Evolutionary conservation across 2,888 invertebrate genomes (phyloP).

Genomic region (Nemotelus pantherinus): DNA sequence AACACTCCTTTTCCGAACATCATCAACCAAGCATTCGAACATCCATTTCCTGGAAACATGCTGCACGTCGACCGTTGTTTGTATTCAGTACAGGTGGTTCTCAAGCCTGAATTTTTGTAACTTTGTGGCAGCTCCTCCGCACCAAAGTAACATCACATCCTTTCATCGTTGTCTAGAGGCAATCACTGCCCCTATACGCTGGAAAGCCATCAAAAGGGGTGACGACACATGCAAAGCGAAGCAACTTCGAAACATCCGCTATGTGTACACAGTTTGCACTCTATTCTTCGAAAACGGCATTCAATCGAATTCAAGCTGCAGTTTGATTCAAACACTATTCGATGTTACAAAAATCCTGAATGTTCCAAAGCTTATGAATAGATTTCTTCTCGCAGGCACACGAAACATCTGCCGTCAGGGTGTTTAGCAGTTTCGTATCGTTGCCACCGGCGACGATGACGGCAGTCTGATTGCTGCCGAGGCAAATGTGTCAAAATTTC

Average conservation of each 20-base stretch:
- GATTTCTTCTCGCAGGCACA: slow-evolving; percentile 3
- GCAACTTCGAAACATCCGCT: background rate
- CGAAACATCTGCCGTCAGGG: slow-evolving; percentile 10
- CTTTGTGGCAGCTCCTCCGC: background rate
- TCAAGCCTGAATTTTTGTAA: background rate
- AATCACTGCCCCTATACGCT: background rate
- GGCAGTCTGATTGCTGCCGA: background rate
- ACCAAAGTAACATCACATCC: background rate
- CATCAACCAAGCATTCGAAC: background rate
- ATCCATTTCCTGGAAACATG: slow-evolving; percentile 5
- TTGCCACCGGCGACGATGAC: background rate
- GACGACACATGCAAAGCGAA: background rate
- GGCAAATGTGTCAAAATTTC: slow-evolving; percentile 27
- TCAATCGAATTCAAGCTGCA: slow-evolving; percentile 12
- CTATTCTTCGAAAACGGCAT: background rate
- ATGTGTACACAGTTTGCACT: too few species aligned
- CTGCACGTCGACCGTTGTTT: slow-evolving; percentile 23
- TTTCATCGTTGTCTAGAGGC: background rate
- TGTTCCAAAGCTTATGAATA: slow-evolving; percentile 24
- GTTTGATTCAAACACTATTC: background rate
- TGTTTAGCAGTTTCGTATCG: slow-evolving; percentile 14
- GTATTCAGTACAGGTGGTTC: slow-evolving; percentile 32
- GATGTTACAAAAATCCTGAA: slow-evolving; percentile 7
- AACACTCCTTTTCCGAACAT: background rate
- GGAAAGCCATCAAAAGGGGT: background rate